These are phyloP conservation scores for Ormyrus rosae DNA, from an alignment of 2,888 invertebrate genomes.

Conservation along the genomic window DNA sequence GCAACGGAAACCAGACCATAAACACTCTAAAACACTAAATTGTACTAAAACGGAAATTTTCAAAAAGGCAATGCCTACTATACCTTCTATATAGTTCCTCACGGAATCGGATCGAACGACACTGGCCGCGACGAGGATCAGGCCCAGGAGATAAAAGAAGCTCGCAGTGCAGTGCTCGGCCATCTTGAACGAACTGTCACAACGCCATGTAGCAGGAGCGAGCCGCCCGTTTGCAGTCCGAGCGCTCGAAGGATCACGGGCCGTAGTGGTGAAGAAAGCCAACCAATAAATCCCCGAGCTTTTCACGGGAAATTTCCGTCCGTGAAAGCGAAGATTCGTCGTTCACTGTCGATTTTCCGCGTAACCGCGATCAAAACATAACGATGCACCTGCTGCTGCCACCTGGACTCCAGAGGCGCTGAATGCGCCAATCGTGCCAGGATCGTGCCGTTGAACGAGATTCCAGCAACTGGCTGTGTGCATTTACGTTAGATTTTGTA, in stretches of 20 bases:
- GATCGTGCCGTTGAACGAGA: too few species aligned
- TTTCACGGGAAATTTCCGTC: too few species aligned
- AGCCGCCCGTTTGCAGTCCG: not conserved
- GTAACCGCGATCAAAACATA: not conserved
- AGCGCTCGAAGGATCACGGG: not conserved
- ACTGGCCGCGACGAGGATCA: constrained; percentile 45
- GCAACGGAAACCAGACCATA: constrained; percentile 16
- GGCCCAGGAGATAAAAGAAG: constrained; percentile 55
- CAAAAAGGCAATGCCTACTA: not conserved
- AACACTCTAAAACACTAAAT: not conserved
- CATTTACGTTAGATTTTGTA: too few species aligned
- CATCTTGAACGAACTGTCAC: constrained; percentile 62
- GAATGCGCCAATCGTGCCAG: too few species aligned
- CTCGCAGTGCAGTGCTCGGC: constrained; percentile 47
- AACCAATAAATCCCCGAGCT: too few species aligned
- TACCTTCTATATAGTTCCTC: constrained; percentile 54
- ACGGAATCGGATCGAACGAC: constrained; percentile 22
- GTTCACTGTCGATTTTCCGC: not conserved
- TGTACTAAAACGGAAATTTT: not conserved
- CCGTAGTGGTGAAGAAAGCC: too few species aligned
- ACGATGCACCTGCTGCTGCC: constrained; percentile 30
- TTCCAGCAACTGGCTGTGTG: too few species aligned
- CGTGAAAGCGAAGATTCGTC: not conserved
- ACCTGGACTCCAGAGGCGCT: not conserved
- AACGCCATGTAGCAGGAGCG: constrained; percentile 39